Evolutionary conservation across 2,888 invertebrate genomes (phyloP), one percentile per base, ranked within the genome.

Genomic region (Chrysolina oricalcia): DNA sequence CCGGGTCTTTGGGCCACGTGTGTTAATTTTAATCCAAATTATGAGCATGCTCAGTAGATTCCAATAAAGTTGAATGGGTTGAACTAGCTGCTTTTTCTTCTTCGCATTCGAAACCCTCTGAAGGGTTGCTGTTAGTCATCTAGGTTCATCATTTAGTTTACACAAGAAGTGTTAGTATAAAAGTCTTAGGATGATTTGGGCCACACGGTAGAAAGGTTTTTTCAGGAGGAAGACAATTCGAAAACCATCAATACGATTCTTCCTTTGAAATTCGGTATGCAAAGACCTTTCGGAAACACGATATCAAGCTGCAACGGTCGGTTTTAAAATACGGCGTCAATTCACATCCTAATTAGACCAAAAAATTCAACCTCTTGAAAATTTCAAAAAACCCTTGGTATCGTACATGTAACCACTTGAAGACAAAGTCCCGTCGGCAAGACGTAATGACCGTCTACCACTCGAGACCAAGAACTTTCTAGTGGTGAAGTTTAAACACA

Each of bases 381-480:
- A 59, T 6, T 15, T 59, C 23, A 5, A 10, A 59, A 59, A 59
- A 27, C 11, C 8, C 59, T 27, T 35, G 35, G 17, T 15, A 59
- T 59, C 59, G 59, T 59, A 27, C 59, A 59, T 59, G 59, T 59
- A 59, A 27, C 59, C 59, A 59, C 59, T 59, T 59, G 59, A 59
- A 59, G 59, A 59, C 59, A 59, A 59, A 59, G 11, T 59, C 70
- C 70, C 64, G 50, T 64, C 48, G 64, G 70, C 70, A 64, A 64
- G 50, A 50, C 56, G 48, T 71, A 71, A 71, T 71, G 64, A 71
- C 48, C 64, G 64, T 71, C 63, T 71, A 48, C 63, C 48, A 50
- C 70, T 71, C 27, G 70, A 71, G 63, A 71, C 64, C 46, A 40
- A 46, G 64, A 53, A 59, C 59, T 15, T 59, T 59, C 59, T 59